A percentile compares a stretch with the other conserved stretches of the same genome.
Evolutionary conservation across 1,140 invertebrate species (phyloP).

Genomic region (Semibalanus balanoides): DNA sequence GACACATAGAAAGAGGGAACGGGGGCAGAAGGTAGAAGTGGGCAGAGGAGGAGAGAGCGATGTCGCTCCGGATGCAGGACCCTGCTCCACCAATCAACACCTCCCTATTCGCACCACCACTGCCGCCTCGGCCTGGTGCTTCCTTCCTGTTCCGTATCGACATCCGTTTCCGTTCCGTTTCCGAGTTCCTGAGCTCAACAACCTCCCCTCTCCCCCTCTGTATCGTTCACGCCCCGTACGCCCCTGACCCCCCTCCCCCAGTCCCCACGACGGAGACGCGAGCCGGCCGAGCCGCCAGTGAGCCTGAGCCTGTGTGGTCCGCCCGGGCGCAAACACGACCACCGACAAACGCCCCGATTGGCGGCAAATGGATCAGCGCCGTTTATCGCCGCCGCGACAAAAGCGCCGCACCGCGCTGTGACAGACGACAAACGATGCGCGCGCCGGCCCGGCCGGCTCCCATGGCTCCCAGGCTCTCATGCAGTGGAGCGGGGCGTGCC

Average conservation of each 20-base stretch:
- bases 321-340: neutral
- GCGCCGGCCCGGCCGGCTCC: neutral
- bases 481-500: too few species aligned
- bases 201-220: too few species aligned
- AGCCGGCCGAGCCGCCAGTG: too few species aligned
- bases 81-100: too few species aligned
- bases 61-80: too few species aligned
- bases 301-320: neutral
- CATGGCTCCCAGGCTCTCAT: neutral
- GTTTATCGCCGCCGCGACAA: conserved; percentile 1
- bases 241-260: too few species aligned
- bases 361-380: neutral
- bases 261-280: too few species aligned
- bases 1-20: neutral
- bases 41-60: neutral
- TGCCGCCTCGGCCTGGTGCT: neutral
- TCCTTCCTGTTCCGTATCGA: neutral
- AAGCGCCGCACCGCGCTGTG: neutral
- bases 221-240: too few species aligned
- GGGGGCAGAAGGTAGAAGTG: neutral
- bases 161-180: neutral
- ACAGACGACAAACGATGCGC: neutral
- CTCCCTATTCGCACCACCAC: too few species aligned
- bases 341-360: neutral
- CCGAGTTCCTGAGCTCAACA: too few species aligned